Percentiles rank a stretch among this genome's conserved stretches.
Conservation (phyloP, 2,797 vertebrate species). For the Sebastiscus albofasciatus region DNA sequence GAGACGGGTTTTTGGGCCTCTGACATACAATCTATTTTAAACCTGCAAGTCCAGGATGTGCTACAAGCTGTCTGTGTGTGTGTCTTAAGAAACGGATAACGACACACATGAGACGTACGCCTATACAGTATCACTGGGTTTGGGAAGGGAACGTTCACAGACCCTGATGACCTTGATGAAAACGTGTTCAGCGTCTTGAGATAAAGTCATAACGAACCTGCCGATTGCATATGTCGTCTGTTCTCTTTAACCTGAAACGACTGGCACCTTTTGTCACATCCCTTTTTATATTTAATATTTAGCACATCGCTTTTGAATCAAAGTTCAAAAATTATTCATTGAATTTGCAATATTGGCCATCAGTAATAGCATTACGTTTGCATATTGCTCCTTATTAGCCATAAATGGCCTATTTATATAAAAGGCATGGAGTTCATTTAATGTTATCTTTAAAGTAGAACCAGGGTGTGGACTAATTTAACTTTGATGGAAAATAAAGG, state of each 20-base stretch:
- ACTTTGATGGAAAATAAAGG: constrained; percentile 57
- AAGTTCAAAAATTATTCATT: constrained; percentile 13
- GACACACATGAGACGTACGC: constrained; percentile 7
- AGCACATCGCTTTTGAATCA: constrained; percentile 4
- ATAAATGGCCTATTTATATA: constrained; percentile 32
- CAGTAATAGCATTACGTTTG: constrained; percentile 53
- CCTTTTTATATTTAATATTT: neutral
- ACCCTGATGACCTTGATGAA: constrained; percentile 53
- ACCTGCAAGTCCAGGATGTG: constrained; percentile 54
- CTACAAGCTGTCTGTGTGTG: constrained; percentile 55
- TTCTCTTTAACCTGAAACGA: constrained; percentile 55
- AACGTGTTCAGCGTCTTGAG: constrained; percentile 36
- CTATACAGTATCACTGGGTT: constrained; percentile 2
- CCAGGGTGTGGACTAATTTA: constrained; percentile 24
- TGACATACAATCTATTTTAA: constrained; percentile 65
- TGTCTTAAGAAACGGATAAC: constrained; percentile 18
- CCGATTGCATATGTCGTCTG: constrained; percentile 67
- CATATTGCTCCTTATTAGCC: constrained; percentile 74
- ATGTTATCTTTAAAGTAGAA: constrained; percentile 40
- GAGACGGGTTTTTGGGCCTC: constrained; percentile 37
- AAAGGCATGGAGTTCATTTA: constrained; percentile 57
- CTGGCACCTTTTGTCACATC: constrained; percentile 20
- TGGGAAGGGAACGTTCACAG: constrained; percentile 20
- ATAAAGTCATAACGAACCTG: constrained; percentile 44
- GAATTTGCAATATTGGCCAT: constrained; percentile 44